A percentile compares a stretch with the other conserved stretches of the same genome.
These are phyloP conservation scores for Drosophila nr. fundita DNA, from an alignment of 2,888 invertebrate species.

Conservation along the genomic window DNA sequence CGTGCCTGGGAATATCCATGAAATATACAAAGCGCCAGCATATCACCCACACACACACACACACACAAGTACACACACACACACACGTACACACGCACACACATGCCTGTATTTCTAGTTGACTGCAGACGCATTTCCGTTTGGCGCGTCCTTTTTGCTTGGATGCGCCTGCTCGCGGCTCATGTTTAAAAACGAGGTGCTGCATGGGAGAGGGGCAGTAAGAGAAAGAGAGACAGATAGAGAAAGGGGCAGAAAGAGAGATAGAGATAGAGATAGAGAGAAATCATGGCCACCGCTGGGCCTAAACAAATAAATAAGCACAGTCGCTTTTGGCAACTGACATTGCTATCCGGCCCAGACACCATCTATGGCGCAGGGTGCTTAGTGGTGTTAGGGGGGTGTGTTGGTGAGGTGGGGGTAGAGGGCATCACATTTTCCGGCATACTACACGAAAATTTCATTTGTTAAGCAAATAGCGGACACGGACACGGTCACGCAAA, in stretches of 20 bases:
- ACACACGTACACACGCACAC: neutral
- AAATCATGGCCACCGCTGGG: constrained; percentile 72
- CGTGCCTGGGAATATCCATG: constrained; percentile 52
- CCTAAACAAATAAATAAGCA: constrained; percentile 79
- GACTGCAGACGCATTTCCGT: constrained; percentile 74
- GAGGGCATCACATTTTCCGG: constrained; percentile 32
- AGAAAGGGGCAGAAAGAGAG: neutral
- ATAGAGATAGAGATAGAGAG: neutral
- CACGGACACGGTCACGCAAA: constrained; percentile 44
- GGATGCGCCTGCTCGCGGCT: constrained; percentile 38
- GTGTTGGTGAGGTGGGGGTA: neutral
- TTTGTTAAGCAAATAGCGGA: constrained; percentile 76
- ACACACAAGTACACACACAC: constrained; percentile 5
- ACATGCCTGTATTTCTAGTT: constrained; percentile 59
- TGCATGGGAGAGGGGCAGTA: neutral
- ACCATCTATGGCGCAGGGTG: constrained; percentile 1
- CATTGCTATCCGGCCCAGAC: constrained; percentile 59
- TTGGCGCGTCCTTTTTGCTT: constrained; percentile 54
- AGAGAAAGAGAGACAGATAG: neutral
- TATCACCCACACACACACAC: constrained; percentile 8
- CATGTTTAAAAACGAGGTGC: constrained; percentile 16
- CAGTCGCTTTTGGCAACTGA: constrained; percentile 73
- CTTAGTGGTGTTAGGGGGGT: neutral
- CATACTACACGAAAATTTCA: constrained; percentile 73
- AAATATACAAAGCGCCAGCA: constrained; percentile 38